Evolutionary conservation across 1,140 invertebrate genomes (phyloP), one percentile per base, ranked within the genome.

Genomic region (Hetaerina americana): DNA sequence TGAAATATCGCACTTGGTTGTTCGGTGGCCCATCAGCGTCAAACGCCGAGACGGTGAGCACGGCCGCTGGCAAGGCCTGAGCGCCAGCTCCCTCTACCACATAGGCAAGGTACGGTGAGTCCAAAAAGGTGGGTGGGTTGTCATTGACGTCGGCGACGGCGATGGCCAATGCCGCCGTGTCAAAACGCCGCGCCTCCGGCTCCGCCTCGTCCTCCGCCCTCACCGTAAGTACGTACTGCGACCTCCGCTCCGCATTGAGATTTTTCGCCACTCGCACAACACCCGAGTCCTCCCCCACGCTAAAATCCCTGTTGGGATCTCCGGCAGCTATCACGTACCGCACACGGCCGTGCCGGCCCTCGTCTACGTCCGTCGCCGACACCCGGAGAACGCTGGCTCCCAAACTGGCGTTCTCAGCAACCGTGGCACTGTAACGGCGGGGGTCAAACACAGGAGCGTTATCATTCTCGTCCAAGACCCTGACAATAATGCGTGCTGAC

Each of bases 391-490:
- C 90, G 76, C 90, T 95, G 1, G 92, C 90, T 0, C 95, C 95
- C 72, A 97, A 93, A 74, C 89, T 91, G n/a, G 94, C 91, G 82
- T 97, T 95, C 82, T 98, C 96, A 0, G 92, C 88, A 8, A 97
- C 89, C 0, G 89, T 91, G 0, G 92, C 89, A 40, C 89, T 92
- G 78, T 97, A 98, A 76, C 92, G 89, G 75, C 89, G 88, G 0
- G 92, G 92, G 79, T 93, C 89, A 81, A 98, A 98, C 5, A 92
- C 85, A 0, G 96, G 96, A 73, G 89, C 90, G 80, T 98, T 97
- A 80, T 98, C 96, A 80, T 98, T 98, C 79, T 94, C 92, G 79
- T 98, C 96, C 26, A 93, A 81, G 28, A 98, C 87, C 69, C 85
- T 83, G 5, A 98, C 87, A 8, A 84, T 82, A 25, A 98, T 83